Evolutionary conservation across 2,888 invertebrate genomes (phyloP).

Genomic region (Drosophila diplacantha): DNA sequence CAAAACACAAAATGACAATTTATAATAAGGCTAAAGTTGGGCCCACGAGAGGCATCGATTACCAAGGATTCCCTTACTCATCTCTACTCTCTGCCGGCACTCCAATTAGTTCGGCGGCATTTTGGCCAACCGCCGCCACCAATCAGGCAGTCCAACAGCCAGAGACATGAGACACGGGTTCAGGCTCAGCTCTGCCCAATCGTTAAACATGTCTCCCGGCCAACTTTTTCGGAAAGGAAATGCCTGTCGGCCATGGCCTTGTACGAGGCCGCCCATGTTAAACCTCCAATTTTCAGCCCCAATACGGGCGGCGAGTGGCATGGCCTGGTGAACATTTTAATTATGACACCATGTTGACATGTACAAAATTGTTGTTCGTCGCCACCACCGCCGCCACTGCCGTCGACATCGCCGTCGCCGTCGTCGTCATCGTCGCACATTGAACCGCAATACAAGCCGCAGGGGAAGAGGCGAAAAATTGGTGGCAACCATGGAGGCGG

Average conservation of each 20-base stretch:
- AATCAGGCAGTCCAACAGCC: conserved; percentile 51
- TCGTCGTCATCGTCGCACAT: conserved; percentile 51
- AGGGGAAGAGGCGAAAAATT: conserved; percentile 14
- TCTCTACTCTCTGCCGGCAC: background rate
- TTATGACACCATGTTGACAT: conserved; percentile 72
- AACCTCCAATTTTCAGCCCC: conserved; percentile 51
- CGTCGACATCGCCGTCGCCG: conserved; percentile 2
- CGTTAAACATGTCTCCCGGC: conserved; percentile 58
- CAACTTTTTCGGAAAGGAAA: conserved; percentile 46
- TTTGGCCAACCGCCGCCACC: conserved; percentile 43
- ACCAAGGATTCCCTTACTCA: conserved; percentile 16
- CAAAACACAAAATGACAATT: conserved; percentile 23
- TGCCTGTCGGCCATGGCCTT: conserved; percentile 43
- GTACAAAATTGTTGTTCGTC: conserved; percentile 64
- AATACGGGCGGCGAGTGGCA: conserved; percentile 28
- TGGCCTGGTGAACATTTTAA: conserved; percentile 64
- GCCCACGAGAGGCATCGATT: conserved; percentile 14
- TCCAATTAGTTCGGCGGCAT: conserved; percentile 21
- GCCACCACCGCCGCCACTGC: conserved; percentile 28
- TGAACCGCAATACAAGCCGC: conserved; percentile 62
- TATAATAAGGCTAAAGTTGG: conserved; percentile 19
- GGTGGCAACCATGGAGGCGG: conserved; percentile 10
- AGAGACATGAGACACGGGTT: conserved; percentile 5
- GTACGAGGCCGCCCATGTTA: conserved; percentile 37
- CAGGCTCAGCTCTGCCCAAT: conserved; percentile 36